phyloP scores from a whole-genome alignment of 2,113 vertebrate genomes.

The Dunckerocampus dactyliophorus region DNA sequence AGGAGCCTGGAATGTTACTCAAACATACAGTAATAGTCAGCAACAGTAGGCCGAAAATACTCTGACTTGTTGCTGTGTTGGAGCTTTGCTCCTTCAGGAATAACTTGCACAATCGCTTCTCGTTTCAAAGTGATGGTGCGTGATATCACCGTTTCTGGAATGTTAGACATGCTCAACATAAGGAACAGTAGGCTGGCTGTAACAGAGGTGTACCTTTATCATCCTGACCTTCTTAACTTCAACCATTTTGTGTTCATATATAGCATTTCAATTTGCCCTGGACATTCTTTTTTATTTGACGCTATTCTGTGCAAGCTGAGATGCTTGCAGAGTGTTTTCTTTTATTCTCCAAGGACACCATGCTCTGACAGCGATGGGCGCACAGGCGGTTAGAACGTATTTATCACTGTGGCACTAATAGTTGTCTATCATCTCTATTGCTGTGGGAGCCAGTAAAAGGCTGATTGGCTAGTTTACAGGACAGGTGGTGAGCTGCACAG shows the following conservation, averaged over 20 bases:
- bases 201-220: not conserved
- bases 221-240: not conserved
- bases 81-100: too few species aligned
- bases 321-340: conserved; percentile 11
- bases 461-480: conserved; percentile 3
- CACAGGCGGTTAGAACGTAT: conserved; percentile 23
- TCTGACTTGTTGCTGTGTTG: too few species aligned
- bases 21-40: too few species aligned
- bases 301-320: not conserved
- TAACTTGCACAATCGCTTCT: too few species aligned
- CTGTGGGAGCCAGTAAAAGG: conserved; percentile 31
- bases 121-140: too few species aligned
- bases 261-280: not conserved
- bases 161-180: too few species aligned
- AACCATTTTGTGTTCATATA: not conserved
- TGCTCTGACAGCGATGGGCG: conserved; percentile 18
- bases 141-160: too few species aligned
- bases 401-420: conserved; percentile 47
- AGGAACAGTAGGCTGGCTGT: not conserved
- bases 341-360: conserved; percentile 35
- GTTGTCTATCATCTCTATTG: conserved; percentile 39
- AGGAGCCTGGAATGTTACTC: too few species aligned
- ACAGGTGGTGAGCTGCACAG: conserved; percentile 42
- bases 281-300: not conserved
- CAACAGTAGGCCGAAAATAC: too few species aligned